Conservation (phyloP, 2,113 vertebrate species). For the Ursus arctos region DNA sequence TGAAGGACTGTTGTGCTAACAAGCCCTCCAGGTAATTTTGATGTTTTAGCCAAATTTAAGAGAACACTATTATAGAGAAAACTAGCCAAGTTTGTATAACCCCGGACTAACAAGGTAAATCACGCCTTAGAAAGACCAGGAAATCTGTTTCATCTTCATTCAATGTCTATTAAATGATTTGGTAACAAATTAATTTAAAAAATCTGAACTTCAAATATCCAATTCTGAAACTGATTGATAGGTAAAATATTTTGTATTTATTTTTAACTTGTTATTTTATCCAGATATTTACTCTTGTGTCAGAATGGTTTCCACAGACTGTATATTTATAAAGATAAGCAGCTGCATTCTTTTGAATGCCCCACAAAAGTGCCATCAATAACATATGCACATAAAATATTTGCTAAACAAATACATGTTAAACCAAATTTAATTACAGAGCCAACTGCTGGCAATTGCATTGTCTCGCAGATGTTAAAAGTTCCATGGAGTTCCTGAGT, state of each 20-base stretch:
- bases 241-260: background rate
- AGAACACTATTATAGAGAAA: background rate
- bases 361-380: background rate
- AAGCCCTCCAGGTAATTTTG: background rate
- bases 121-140: background rate
- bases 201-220: constrained; percentile 53
- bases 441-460: background rate
- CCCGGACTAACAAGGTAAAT: background rate
- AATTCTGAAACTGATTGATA: constrained; percentile 18
- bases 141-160: background rate
- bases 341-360: background rate
- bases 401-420: background rate
- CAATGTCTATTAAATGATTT: background rate
- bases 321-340: background rate
- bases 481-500: background rate
- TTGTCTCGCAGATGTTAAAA: background rate
- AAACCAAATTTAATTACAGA: constrained; percentile 45
- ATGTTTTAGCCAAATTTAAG: constrained; percentile 4
- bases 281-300: background rate
- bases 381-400: background rate
- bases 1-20: background rate
- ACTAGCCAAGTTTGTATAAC: background rate
- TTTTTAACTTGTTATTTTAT: constrained; percentile 19
- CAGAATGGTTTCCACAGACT: constrained; percentile 2
- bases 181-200: background rate